phyloP scores from a whole-genome alignment of 2,888 invertebrate species.

The Acrobasis consociella region DNA sequence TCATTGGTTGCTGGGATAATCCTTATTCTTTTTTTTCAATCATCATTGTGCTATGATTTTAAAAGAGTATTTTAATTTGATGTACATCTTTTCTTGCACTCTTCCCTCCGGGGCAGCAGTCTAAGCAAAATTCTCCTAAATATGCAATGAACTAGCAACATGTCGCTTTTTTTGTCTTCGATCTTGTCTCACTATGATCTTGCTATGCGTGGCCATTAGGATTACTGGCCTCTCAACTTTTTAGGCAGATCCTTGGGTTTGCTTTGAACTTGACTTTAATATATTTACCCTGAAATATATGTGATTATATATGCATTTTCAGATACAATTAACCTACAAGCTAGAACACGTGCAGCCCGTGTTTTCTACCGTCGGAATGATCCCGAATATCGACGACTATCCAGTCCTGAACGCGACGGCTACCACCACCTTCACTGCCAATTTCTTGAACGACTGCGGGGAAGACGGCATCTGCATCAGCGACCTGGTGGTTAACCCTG shows the following conservation, averaged over 20 bases:
- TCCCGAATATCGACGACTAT: slow-evolving; percentile 89
- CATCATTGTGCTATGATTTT: neutral
- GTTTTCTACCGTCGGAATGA: slow-evolving; percentile 72
- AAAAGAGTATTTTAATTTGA: too few species aligned
- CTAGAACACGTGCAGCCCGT: slow-evolving; percentile 87
- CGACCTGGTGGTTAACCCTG: slow-evolving; percentile 86
- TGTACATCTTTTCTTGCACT: neutral
- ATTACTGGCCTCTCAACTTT: too few species aligned
- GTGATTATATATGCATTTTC: slow-evolving; percentile 32
- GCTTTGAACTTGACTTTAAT: too few species aligned
- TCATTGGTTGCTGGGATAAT: too few species aligned
- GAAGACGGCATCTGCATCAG: slow-evolving; percentile 94
- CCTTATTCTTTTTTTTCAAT: neutral
- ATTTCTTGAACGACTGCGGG: slow-evolving; percentile 96
- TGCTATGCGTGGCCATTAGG: too few species aligned
- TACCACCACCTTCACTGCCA: slow-evolving; percentile 90
- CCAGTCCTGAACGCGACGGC: slow-evolving; percentile 96
- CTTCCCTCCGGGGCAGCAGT: too few species aligned
- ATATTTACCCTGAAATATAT: too few species aligned
- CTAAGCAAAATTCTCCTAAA: too few species aligned
- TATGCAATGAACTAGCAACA: too few species aligned
- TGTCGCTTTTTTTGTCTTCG: too few species aligned
- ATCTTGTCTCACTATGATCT: too few species aligned
- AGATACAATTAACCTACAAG: slow-evolving; percentile 92
- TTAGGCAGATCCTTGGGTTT: too few species aligned